Evolutionary conservation across 2,113 vertebrate species (phyloP).

Genomic region (Etia nguti): DNA sequence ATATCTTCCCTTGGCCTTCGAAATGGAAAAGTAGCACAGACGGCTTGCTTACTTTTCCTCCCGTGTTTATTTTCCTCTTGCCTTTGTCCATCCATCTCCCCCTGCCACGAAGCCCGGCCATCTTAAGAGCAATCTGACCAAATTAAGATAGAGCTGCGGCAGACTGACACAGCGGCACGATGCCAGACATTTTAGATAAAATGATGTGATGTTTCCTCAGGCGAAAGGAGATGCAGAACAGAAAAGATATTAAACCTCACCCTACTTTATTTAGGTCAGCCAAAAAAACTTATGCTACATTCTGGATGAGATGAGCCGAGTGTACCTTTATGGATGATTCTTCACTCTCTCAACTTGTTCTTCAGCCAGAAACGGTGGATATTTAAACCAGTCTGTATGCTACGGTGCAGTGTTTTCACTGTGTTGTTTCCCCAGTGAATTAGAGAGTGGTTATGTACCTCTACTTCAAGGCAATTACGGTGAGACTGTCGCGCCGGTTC

Average conservation of each 20-base stretch:
- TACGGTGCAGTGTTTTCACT: not conserved
- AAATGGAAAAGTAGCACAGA: conserved; percentile 10
- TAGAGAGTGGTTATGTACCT: not conserved
- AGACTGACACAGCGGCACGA: not conserved
- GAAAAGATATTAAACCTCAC: not conserved
- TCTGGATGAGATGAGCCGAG: not conserved
- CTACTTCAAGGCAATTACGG: conserved; percentile 22
- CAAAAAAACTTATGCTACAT: not conserved
- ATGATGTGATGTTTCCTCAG: not conserved
- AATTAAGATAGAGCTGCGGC: conserved; percentile 24
- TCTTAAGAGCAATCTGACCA: conserved; percentile 20
- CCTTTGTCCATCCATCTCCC: conserved; percentile 27
- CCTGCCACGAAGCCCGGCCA: not conserved
- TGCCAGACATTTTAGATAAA: conserved; percentile 11
- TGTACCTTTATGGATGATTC: not conserved
- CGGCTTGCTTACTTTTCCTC: conserved; percentile 14
- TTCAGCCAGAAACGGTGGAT: not conserved
- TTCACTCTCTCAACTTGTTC: not conserved
- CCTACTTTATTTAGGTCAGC: not conserved
- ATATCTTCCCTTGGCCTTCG: not conserved
- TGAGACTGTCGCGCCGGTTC: conserved; percentile 1
- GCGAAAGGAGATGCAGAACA: not conserved
- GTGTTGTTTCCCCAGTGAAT: not conserved
- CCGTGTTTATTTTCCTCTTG: conserved; percentile 49
- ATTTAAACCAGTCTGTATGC: not conserved